phyloP scores from a whole-genome alignment of 1,140 invertebrate species.

The Macrotrachela quadricornifera region DNA sequence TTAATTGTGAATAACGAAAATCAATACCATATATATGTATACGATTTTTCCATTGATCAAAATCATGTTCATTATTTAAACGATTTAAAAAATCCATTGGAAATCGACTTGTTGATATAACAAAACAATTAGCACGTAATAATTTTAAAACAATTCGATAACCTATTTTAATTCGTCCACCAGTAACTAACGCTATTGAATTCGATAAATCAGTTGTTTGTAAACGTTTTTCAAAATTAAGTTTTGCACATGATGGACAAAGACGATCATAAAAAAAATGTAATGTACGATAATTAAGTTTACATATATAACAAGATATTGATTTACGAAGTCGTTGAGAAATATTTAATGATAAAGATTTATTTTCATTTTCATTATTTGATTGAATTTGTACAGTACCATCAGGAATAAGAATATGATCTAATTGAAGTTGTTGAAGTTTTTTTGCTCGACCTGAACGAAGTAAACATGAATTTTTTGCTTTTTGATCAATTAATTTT shows the following conservation, averaged over 20 bases:
- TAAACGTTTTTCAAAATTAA: neutral
- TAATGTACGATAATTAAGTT: neutral
- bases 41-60: slow-evolving; percentile 7
- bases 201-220: slow-evolving; percentile 5
- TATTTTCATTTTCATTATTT: no score
- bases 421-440: no score
- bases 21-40: slow-evolving; percentile 10
- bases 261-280: neutral
- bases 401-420: no score
- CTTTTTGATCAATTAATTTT: no score
- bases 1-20: slow-evolving; percentile 3
- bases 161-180: slow-evolving; percentile 13
- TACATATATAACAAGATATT: neutral
- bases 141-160: slow-evolving; percentile 11
- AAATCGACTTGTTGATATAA: slow-evolving; percentile 12
- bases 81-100: slow-evolving; percentile 10
- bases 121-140: slow-evolving; percentile 8
- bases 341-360: no score
- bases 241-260: neutral
- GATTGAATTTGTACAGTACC: no score
- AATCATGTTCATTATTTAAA: slow-evolving; percentile 10
- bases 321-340: no score
- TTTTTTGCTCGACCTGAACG: no score
- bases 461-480: no score
- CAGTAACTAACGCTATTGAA: slow-evolving; percentile 12